Evolutionary conservation across 2,888 invertebrate genomes (phyloP), one percentile per base, ranked within the genome.

Genomic region (Halocaridina rubra): DNA sequence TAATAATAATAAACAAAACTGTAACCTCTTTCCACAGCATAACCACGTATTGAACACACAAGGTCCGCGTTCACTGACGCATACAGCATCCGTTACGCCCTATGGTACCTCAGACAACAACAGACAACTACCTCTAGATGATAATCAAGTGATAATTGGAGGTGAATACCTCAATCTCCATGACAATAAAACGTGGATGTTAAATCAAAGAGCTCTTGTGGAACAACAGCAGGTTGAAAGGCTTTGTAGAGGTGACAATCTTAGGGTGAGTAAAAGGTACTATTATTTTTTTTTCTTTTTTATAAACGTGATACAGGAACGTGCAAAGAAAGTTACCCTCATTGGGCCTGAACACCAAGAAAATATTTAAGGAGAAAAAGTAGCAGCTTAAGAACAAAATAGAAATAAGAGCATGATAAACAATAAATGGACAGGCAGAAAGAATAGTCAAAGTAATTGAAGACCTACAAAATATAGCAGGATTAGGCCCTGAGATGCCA

Each of bases 161-260:
- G 74, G 57, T 24, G 59, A 79, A 27, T 84, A 80, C 57, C 64
- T 84, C 16, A 61, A 39, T 16, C 74, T 39, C 5, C 84, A 84
- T 29, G 79, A 39, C 27, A 84, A 84, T 74, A 74, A 30, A 33
- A 75, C 84, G 22, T 84, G 84, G 84, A 84, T 84, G 84, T n/a
- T 79, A 27, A 33, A 75, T 16, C 13, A 79, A 2, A 78, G 84
- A 8, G 64, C 67, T 0, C 22, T 80, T 79, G 75, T 80, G 53
- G 84, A 84, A 57, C 79, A 16, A 13, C 24, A 33, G 33, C 84
- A 84, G 39, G 75, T 80, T 29, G 84, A 84, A 30, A 19, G 67
- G 3, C 79, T 84, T 33, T 84, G 84, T 19, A 27, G 84, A 53
- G 84, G 84, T 10, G 74, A 67, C 19, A 79, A 80, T 24, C 57